These are phyloP conservation scores for Incurvaria masculella DNA, from an alignment of 2,888 invertebrate species.

Conservation along the genomic window DNA sequence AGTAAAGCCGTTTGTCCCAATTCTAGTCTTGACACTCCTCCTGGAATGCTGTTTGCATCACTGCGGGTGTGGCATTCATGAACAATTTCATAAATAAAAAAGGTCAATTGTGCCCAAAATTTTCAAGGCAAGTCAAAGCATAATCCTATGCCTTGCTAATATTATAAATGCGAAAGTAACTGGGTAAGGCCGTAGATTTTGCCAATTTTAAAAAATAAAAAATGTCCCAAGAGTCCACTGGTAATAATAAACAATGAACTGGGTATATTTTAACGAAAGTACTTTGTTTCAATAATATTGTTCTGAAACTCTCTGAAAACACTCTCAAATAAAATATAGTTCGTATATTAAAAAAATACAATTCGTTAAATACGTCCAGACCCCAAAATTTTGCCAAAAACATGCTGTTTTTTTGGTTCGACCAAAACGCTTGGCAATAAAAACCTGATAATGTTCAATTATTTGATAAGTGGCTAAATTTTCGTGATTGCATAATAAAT, in stretches of 20 bases:
- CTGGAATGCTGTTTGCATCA: too few relatives aligned
- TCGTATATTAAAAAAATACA: neutral
- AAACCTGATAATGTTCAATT: too few relatives aligned
- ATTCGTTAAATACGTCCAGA: neutral
- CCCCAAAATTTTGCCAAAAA: neutral
- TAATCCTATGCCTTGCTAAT: too few relatives aligned
- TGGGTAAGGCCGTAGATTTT: slow-evolving; percentile 1
- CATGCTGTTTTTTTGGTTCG: neutral
- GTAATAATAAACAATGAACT: neutral
- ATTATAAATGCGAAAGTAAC: too few relatives aligned
- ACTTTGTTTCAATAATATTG: neutral
- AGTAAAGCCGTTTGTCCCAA: too few relatives aligned
- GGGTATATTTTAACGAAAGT: neutral
- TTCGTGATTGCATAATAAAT: too few relatives aligned
- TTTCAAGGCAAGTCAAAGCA: too few relatives aligned
- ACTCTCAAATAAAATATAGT: neutral
- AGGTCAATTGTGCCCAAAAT: too few relatives aligned
- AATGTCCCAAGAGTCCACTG: neutral
- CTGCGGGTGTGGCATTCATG: too few relatives aligned
- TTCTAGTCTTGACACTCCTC: too few relatives aligned
- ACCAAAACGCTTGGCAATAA: neutral
- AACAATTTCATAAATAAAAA: too few relatives aligned
- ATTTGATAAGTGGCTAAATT: too few relatives aligned
- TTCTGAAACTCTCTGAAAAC: neutral
- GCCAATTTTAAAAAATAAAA: neutral